These are phyloP conservation scores for Lepus americanus DNA, from an alignment of 2,113 vertebrate species.

Conservation along the genomic window DNA sequence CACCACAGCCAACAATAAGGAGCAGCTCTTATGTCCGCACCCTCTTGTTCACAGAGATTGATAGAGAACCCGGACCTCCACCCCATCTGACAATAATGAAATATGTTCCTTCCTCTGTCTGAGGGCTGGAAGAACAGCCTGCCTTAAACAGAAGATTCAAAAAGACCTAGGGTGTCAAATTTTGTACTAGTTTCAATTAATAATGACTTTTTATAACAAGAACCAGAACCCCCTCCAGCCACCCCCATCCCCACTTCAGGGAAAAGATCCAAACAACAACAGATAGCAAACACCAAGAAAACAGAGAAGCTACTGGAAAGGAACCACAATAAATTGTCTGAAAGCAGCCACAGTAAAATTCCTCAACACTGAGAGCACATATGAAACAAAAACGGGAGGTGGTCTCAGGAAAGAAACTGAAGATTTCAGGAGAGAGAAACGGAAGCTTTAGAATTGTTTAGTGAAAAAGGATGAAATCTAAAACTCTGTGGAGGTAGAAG, in stretches of 20 bases:
- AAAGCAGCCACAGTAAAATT: background rate
- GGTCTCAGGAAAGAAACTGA: background rate
- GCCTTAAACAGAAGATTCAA: fast-evolving
- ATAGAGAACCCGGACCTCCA: too few relatives aligned
- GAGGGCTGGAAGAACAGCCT: fast-evolving
- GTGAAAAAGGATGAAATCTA: background rate
- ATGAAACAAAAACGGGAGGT: too few relatives aligned
- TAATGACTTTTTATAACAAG: background rate
- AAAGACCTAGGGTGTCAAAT: too few relatives aligned
- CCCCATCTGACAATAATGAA: fast-evolving
- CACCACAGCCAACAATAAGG: background rate
- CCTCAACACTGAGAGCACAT: background rate
- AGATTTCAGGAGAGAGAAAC: background rate
- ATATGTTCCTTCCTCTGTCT: background rate
- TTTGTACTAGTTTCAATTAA: background rate
- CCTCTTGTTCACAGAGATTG: background rate
- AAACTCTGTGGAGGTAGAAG: background rate
- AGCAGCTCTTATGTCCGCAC: fast-evolving
- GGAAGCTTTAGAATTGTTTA: background rate
- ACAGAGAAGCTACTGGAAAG: background rate
- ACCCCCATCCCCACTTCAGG: background rate
- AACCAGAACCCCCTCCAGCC: too few relatives aligned
- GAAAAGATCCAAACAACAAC: background rate
- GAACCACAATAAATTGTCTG: background rate
- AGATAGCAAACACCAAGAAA: background rate